These are phyloP conservation scores for Actenoides hombroni DNA, from an alignment of 2,113 vertebrate species.

Conservation along the genomic window DNA sequence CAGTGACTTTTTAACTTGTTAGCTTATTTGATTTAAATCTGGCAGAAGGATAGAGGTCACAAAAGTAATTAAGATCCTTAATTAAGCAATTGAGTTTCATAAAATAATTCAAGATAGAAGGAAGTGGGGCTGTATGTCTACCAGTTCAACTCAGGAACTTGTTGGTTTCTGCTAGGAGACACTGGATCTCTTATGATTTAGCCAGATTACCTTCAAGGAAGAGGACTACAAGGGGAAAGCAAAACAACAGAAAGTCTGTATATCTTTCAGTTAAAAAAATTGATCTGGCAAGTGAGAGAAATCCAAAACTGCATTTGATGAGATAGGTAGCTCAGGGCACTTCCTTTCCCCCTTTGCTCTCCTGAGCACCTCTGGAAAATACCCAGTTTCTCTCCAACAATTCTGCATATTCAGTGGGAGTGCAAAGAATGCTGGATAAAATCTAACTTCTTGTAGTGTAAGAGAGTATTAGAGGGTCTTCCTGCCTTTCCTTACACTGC, in stretches of 20 bases:
- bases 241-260: not conserved
- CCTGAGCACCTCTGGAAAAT: not conserved
- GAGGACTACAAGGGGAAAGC: not conserved
- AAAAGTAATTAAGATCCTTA: constrained; percentile 48
- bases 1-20: not conserved
- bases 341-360: not conserved
- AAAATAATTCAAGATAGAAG: not conserved
- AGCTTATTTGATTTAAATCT: not conserved
- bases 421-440: not conserved
- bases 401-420: not conserved
- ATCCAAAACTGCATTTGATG: not conserved
- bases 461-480: not conserved
- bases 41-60: constrained; percentile 3
- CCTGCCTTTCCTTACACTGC: not conserved
- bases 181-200: rapidly evolving
- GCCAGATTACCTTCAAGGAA: not conserved
- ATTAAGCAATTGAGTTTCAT: constrained; percentile 30
- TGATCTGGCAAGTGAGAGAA: not conserved
- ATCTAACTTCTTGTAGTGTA: not conserved
- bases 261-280: not conserved
- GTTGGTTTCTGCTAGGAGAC: not conserved
- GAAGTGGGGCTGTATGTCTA: not conserved
- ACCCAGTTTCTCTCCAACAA: not conserved
- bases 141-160: not conserved
- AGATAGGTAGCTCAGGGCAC: not conserved